Base-by-base conservation (phyloP, 2,113 vertebrate genomes). In the Alouatta palliata region DNA sequence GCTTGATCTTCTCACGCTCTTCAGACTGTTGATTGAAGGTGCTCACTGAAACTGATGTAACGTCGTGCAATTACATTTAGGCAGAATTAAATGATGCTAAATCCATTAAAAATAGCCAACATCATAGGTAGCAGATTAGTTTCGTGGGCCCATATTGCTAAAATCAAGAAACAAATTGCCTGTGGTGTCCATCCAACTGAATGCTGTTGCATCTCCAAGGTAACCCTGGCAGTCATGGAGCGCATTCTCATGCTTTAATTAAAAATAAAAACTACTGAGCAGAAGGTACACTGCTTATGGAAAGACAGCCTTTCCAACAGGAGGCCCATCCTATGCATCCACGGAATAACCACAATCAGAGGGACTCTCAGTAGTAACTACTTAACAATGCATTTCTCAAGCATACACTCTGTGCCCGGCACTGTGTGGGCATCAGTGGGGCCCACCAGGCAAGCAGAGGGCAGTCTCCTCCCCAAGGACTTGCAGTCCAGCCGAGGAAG, bases 21-120 rank as follows among this genome's bases (percentile, higher is more conserved):
- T 95, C 49, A 58, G 61, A 66, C 35, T 12, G 25, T 4, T 76
- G 95, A 98, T 96, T 96, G 91, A 93, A 95, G 90, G 45, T 16
- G 32, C 1, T 83, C 94, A 96, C 79, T 85, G 94, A 94, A 90
- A 87, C 0, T 86, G 56, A 96, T 92, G 95, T 84, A 88, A 94
- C 14, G 73, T 47, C 84, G 32, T 20, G 75, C 68, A 96, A 96
- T 98, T 95, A 96, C 10, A 96, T 19, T 95, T 75, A 92, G 86
- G 86, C 49, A 97, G 95, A 98, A 98, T 98, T 98, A 98, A 98
- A 96, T 94, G 98, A 90, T 32, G 82, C 20, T 64, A 97, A 89
- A 71, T 88, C 87, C 93, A 96, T 98, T 97, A 71, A 13, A 95
- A 80, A 96, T 8, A 91, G 52, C 91, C 96, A 97, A 23, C 21